These are phyloP conservation scores for Ophioderma brevispina DNA, from an alignment of 35 echinoderm and acorn worm species.

Conservation along the genomic window DNA sequence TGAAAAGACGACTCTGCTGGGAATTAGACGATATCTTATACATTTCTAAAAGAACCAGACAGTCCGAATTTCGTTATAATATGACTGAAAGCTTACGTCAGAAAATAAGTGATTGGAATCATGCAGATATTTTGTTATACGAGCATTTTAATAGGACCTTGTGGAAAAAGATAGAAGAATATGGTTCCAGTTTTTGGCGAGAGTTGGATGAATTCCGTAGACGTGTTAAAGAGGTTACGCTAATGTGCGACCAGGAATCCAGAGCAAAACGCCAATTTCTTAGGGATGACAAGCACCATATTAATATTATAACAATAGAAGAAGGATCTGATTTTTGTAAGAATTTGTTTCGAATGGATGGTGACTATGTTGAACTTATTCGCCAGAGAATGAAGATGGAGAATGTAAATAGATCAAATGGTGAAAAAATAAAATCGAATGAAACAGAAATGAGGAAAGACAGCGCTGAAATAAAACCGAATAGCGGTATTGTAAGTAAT, in stretches of 20 bases:
- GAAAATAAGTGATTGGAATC: not conserved
- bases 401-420: not conserved
- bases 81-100: not conserved
- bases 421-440: not conserved
- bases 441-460: not conserved
- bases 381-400: not conserved
- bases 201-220: not conserved
- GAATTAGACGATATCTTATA: slow-evolving; percentile 18
- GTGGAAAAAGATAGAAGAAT: slow-evolving; percentile 1
- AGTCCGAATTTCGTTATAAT: no score
- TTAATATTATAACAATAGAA: not conserved
- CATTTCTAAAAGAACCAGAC: not conserved
- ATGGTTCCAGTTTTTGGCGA: not conserved
- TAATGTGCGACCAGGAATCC: not conserved
- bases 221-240: not conserved
- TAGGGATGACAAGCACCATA: not conserved
- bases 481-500: no score
- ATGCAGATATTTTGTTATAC: not conserved
- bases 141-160: slow-evolving; percentile 13
- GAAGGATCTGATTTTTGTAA: not conserved
- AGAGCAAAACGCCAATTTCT: no score
- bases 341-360: not conserved
- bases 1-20: slow-evolving; percentile 1
- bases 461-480: no score
- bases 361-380: not conserved